Conservation (phyloP, 2,113 vertebrate genomes). For the Crotalus viridis region DNA sequence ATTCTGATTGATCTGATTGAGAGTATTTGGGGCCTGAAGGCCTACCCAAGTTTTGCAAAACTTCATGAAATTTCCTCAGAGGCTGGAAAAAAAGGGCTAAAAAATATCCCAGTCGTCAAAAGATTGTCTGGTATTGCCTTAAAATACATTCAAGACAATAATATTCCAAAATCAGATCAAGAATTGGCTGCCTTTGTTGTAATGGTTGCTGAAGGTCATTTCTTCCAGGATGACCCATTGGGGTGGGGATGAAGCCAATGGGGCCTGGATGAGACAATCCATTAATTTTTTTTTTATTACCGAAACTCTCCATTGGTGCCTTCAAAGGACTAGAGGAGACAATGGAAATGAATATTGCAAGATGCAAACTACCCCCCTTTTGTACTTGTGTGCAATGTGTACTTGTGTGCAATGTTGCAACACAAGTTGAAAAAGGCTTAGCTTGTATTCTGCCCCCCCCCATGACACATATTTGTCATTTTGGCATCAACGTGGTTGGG, state of each 20-base stretch:
- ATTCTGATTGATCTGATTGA: too few relatives aligned
- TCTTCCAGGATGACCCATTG: background rate
- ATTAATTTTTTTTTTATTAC: background rate
- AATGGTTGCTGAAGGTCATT: background rate
- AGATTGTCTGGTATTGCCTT: background rate
- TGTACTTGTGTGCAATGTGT: background rate
- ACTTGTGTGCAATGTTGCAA: background rate
- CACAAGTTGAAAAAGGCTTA: background rate
- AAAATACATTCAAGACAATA: background rate
- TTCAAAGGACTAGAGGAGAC: background rate
- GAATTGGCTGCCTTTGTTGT: background rate
- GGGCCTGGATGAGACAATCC: background rate
- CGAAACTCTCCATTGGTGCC: background rate
- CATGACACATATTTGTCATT: background rate
- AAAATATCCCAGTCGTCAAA: background rate
- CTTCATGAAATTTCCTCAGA: background rate
- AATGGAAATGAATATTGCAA: background rate
- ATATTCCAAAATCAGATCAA: background rate
- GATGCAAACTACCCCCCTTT: background rate
- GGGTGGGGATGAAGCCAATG: background rate
- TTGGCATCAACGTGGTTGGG: background rate
- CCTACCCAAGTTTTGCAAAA: background rate
- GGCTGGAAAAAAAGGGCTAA: background rate
- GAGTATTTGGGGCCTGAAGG: background rate
- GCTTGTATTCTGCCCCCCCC: background rate